Evolutionary conservation across 2,797 vertebrate species (phyloP).

Genomic region (Semotilus atromaculatus): DNA sequence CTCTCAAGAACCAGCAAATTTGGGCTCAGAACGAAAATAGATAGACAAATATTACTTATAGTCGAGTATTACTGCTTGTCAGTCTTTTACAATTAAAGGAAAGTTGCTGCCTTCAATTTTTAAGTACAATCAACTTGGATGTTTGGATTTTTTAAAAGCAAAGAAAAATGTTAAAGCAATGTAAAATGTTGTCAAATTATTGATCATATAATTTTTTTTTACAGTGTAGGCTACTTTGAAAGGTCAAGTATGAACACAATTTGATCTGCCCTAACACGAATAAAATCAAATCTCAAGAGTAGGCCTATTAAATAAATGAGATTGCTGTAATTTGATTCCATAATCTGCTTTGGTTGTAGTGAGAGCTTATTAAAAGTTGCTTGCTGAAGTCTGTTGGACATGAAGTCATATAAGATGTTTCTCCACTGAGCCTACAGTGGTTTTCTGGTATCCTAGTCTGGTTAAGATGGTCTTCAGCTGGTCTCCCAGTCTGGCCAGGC

Average conservation of each 20-base stretch:
- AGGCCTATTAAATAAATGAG: not conserved
- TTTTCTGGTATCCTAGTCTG: not conserved
- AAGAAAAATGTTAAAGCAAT: too few species aligned
- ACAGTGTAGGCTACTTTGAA: not conserved
- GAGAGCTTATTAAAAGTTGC: conserved; percentile 39
- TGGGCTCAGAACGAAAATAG: not conserved
- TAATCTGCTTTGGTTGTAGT: conserved; percentile 20
- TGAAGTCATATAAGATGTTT: not conserved
- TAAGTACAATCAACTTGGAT: too few species aligned
- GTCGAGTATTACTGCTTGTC: not conserved
- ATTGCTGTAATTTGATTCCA: conserved; percentile 28
- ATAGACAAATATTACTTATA: not conserved
- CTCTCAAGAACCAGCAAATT: not conserved
- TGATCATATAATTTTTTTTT: too few species aligned
- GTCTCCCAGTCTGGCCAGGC: not conserved
- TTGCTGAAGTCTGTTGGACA: conserved; percentile 8
- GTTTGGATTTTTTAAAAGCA: too few species aligned
- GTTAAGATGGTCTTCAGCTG: not conserved
- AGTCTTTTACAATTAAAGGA: not conserved
- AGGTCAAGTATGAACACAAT: not conserved
- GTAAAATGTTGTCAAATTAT: too few species aligned
- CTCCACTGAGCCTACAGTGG: not conserved
- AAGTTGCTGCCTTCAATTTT: too few species aligned
- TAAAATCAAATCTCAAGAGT: not conserved
- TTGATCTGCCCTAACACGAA: not conserved